A percentile compares a stretch with the other conserved stretches of the same genome.
Evolutionary conservation across 2,797 vertebrate genomes (phyloP).

Genomic region (Alfaro cultratus): DNA sequence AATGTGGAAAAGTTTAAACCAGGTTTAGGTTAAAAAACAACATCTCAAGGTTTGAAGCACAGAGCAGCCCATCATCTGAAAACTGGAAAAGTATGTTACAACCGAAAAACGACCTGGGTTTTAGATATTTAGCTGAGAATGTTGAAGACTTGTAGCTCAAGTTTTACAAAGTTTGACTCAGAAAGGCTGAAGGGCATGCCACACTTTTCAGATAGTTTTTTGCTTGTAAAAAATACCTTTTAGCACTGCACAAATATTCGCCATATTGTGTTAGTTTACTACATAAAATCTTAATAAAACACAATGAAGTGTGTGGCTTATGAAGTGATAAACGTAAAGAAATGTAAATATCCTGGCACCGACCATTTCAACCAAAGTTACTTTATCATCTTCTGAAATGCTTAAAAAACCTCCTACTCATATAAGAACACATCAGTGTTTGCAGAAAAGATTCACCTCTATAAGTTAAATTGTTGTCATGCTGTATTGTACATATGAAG

Average conservation of each 20-base stretch:
- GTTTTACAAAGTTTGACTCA: neutral
- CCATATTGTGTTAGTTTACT: neutral
- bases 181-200: neutral
- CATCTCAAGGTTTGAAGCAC: neutral
- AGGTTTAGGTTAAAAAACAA: neutral
- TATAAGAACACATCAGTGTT: slow-evolving; percentile 16
- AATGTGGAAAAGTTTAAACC: neutral
- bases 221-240: neutral
- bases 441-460: slow-evolving; percentile 18
- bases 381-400: slow-evolving; percentile 1
- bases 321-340: neutral
- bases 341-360: slow-evolving; percentile 3
- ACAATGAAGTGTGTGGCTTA: neutral
- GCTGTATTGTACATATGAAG: slow-evolving; percentile 46
- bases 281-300: neutral
- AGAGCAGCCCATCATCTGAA: neutral
- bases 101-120: neutral
- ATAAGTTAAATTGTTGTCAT: slow-evolving; percentile 43
- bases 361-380: neutral
- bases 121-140: neutral
- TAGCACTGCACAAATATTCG: neutral
- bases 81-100: neutral
- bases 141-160: neutral
- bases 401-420: neutral
- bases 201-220: slow-evolving; percentile 1